Conservation (phyloP, 2,888 invertebrate genomes). For the Drosophila austrosaltans region DNA sequence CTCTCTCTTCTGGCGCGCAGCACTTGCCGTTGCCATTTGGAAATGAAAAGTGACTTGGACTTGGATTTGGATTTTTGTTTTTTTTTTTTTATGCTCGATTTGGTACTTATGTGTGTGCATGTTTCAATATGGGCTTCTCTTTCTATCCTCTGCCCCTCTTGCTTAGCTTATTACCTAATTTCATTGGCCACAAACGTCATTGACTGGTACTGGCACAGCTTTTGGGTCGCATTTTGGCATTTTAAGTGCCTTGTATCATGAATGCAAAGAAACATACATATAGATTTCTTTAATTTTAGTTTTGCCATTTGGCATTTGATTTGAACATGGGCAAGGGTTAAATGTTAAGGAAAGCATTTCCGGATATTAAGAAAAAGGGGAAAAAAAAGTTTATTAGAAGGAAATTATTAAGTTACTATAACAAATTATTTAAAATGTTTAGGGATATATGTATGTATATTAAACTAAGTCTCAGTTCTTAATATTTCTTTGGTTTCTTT, state of each 20-base stretch:
- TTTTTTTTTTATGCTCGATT: constrained; percentile 28
- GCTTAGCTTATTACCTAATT: constrained; percentile 73
- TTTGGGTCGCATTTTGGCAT: constrained; percentile 53
- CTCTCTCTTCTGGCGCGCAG: constrained; percentile 45
- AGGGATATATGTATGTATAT: too few relatives aligned
- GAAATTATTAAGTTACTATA: background rate
- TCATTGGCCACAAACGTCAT: constrained; percentile 57
- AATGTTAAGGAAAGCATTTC: constrained; percentile 8
- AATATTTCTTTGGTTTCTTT: too few relatives aligned
- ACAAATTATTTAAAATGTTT: too few relatives aligned
- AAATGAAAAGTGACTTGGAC: constrained; percentile 76
- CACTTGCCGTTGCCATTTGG: constrained; percentile 77
- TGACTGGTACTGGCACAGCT: constrained; percentile 43
- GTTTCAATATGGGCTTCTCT: constrained; percentile 59
- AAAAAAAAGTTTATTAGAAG: background rate
- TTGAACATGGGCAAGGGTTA: constrained; percentile 6
- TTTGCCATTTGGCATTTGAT: constrained; percentile 1
- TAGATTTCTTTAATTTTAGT: constrained; percentile 1
- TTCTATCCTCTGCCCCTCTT: background rate
- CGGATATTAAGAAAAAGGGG: background rate
- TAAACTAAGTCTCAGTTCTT: too few relatives aligned
- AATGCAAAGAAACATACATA: constrained; percentile 10
- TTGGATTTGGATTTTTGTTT: constrained; percentile 42
- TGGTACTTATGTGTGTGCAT: constrained; percentile 44
- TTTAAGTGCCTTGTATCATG: constrained; percentile 57